A percentile compares a stretch with the other conserved stretches of the same genome.
Conservation (phyloP, 2,113 vertebrate genomes). For the Nycticryphes semicollaris region DNA sequence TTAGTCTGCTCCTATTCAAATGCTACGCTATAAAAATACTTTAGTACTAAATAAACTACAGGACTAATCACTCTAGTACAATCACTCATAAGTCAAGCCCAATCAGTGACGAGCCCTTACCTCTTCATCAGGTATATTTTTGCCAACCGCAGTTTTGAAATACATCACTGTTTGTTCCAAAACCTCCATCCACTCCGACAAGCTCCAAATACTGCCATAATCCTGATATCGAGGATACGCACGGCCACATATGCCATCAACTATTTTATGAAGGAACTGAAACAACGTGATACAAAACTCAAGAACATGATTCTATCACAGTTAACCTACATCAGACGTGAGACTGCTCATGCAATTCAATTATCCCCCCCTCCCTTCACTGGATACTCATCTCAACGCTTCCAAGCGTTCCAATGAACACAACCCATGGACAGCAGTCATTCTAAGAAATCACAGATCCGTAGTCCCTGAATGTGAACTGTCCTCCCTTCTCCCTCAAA, state of each 20-base stretch:
- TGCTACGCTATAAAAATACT: neutral
- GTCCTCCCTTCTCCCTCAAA: neutral
- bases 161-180: slow-evolving; percentile 68
- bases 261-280: slow-evolving; percentile 87
- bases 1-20: neutral
- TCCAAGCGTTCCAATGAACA: too few relatives aligned
- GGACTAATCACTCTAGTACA: neutral
- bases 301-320: too few relatives aligned
- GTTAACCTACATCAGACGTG: fast-evolving
- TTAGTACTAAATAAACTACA: neutral
- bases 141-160: slow-evolving; percentile 79
- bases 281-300: neutral
- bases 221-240: slow-evolving; percentile 78
- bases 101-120: slow-evolving; percentile 53
- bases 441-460: neutral
- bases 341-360: neutral
- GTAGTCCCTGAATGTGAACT: fast-evolving
- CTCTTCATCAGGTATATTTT: slow-evolving; percentile 81
- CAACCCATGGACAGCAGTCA: neutral
- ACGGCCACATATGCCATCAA: slow-evolving; percentile 90
- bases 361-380: neutral
- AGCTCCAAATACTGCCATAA: slow-evolving; percentile 81
- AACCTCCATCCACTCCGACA: slow-evolving; percentile 84
- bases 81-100: neutral
- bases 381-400: neutral